A percentile compares a stretch with the other conserved stretches of the same genome.
These are phyloP conservation scores for Drosophila nannoptera DNA, from an alignment of 1,140 invertebrate genomes.

Conservation along the genomic window DNA sequence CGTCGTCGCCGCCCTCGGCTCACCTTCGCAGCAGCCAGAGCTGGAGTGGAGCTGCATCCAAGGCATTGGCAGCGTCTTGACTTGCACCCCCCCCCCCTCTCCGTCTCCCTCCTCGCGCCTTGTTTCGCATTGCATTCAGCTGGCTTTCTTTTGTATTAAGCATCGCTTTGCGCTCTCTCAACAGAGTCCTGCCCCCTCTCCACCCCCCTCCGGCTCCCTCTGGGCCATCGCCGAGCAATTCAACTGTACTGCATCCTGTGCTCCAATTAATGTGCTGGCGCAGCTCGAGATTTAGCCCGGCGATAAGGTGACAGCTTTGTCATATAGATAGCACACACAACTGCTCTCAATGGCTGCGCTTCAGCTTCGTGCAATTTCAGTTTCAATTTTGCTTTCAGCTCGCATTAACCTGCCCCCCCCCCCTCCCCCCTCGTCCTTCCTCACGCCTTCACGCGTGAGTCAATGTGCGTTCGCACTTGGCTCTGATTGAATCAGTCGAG, in stretches of 20 bases:
- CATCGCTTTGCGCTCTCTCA: constrained; percentile 9
- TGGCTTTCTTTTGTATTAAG: constrained; percentile 56
- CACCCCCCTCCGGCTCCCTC: neutral
- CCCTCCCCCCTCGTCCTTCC: neutral
- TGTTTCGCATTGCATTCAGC: constrained; percentile 49
- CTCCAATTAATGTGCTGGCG: constrained; percentile 39
- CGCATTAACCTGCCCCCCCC: neutral
- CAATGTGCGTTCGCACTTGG: neutral
- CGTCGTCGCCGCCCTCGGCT: neutral
- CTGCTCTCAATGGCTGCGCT: constrained; percentile 12
- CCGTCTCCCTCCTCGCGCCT: constrained; percentile 37
- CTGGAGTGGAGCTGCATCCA: constrained; percentile 8
- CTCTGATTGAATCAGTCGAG: neutral
- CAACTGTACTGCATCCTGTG: constrained; percentile 5
- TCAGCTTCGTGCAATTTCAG: constrained; percentile 8
- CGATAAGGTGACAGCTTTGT: constrained; percentile 45
- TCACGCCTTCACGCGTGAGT: neutral
- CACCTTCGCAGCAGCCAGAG: constrained; percentile 15
- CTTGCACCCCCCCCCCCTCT: constrained; percentile 62
- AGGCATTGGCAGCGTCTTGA: constrained; percentile 40
- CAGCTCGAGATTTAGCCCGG: constrained; percentile 22
- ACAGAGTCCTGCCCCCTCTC: neutral
- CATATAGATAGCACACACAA: constrained; percentile 31
- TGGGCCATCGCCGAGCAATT: constrained; percentile 4
- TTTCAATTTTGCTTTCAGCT: constrained; percentile 36